These are phyloP conservation scores for Bombus vancouverensis DNA, from an alignment of 1,140 invertebrate genomes.

Conservation along the genomic window DNA sequence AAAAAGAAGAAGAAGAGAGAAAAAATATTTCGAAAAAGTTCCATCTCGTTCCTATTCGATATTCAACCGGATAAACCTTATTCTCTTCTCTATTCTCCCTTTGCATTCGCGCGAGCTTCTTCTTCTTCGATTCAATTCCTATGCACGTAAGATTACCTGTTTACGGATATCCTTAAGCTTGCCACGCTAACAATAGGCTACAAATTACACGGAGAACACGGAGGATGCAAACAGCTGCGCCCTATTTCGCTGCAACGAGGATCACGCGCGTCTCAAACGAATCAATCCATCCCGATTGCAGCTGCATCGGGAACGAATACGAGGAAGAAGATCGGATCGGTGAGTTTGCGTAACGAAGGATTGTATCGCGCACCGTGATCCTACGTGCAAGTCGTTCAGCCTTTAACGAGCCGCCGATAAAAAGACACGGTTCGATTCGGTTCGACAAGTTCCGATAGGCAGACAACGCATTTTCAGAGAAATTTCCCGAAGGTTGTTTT, in stretches of 20 bases:
- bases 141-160: slow-evolving; percentile 9
- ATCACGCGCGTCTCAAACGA: slow-evolving; percentile 23
- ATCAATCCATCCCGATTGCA: slow-evolving; percentile 23
- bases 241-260: slow-evolving; percentile 4
- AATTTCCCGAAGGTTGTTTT: neutral
- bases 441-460: neutral
- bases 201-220: slow-evolving; percentile 24
- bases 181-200: slow-evolving; percentile 16
- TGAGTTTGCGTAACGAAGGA: slow-evolving; percentile 15
- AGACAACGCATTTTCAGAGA: neutral
- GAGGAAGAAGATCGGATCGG: neutral
- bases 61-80: neutral
- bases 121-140: neutral
- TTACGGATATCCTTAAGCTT: slow-evolving; percentile 11
- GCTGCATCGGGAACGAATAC: neutral
- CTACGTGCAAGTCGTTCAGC: neutral
- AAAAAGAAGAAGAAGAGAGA: neutral
- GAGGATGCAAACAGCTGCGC: slow-evolving; percentile 20
- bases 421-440: slow-evolving; percentile 10
- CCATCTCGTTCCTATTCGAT: neutral
- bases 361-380: neutral
- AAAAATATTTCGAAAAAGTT: neutral
- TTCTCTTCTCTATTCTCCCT: neutral
- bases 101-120: neutral
- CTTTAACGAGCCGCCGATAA: slow-evolving; percentile 20